Conservation (phyloP, 2,797 vertebrate species). For the Iguana delicatissima region DNA sequence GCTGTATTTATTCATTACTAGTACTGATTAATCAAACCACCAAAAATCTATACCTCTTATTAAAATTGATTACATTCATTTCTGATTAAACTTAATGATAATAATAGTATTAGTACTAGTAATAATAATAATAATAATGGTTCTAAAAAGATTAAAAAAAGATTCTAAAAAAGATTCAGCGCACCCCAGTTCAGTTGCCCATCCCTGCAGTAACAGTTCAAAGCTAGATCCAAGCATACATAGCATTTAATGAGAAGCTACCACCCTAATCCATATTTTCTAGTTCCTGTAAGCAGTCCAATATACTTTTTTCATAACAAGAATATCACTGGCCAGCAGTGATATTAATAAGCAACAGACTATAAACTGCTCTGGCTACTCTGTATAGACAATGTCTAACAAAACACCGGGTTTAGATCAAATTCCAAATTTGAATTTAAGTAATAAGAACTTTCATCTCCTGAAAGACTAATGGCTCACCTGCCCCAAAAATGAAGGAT, state of each 20-base stretch:
- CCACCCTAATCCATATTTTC: slow-evolving; percentile 54
- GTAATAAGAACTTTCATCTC: background rate
- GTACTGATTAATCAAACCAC: too few species aligned
- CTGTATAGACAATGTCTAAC: background rate
- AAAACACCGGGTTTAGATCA: background rate
- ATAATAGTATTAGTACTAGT: too few species aligned
- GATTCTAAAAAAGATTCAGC: too few species aligned
- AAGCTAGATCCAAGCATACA: background rate
- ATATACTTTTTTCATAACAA: slow-evolving; percentile 51
- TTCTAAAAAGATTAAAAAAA: too few species aligned
- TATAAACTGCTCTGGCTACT: background rate
- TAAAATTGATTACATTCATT: too few species aligned
- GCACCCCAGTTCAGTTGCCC: too few species aligned
- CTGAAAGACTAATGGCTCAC: background rate
- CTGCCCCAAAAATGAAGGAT: background rate
- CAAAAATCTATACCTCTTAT: too few species aligned
- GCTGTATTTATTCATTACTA: too few species aligned
- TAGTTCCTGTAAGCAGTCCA: slow-evolving; percentile 42
- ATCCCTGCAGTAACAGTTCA: background rate
- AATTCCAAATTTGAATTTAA: background rate
- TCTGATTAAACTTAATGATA: too few species aligned
- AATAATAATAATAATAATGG: too few species aligned
- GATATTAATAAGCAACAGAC: background rate
- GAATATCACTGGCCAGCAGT: slow-evolving; percentile 19
- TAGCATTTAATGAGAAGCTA: slow-evolving; percentile 27